Evolutionary conservation across 1,140 invertebrate species (phyloP), one percentile per base, ranked within the genome.

Genomic region (Drosophila littoralis): DNA sequence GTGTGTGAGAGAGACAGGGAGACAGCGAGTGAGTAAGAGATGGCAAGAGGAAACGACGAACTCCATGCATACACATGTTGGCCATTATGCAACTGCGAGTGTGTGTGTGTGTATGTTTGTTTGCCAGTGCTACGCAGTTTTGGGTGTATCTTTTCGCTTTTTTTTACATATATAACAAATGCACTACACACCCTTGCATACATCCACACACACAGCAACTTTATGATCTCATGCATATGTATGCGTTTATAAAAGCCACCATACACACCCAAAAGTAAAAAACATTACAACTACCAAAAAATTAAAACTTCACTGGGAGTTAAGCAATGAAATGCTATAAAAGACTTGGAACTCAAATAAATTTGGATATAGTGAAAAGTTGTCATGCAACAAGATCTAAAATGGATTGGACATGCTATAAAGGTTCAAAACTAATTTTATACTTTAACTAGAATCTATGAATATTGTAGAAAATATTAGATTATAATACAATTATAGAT

Each of bases 181-280:
- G 79, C 72, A 82, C 64, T 79, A 52, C 79, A 77, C 68, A 77
- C 63, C 40, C 81, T 46, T 35, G 28, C 33, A 45, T 43, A n/a
- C 33, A 15, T 46, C 59, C 50, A 28, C 40, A 48, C 54, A 13
- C 72, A 51, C 43, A 65, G 60, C 63, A 76, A 77, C 76, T 79
- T 88, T 77, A 86, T 88, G 83, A 83, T 76, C 79, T 83, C 83
- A 86, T 86, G 76, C 82, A 88, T 86, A 86, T 86, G 82, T 58
- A 86, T 88, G 79, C 68, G 65, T 70, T 88, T 82, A 82, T 88
- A 88, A 88, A 88, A 79, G 83, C 72, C 83, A 71, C 22, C 70
- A 13, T n/a, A 55, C 7, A 64, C 33, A 60, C n/a, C 58, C 48
- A 51, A 10, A 15, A 15, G 0, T 43, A 51, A n/a, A 60, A 67